A percentile compares a stretch with the other conserved stretches of the same genome.
phyloP scores from a whole-genome alignment of 2,888 invertebrate genomes.

The Calameuta pallipes region DNA sequence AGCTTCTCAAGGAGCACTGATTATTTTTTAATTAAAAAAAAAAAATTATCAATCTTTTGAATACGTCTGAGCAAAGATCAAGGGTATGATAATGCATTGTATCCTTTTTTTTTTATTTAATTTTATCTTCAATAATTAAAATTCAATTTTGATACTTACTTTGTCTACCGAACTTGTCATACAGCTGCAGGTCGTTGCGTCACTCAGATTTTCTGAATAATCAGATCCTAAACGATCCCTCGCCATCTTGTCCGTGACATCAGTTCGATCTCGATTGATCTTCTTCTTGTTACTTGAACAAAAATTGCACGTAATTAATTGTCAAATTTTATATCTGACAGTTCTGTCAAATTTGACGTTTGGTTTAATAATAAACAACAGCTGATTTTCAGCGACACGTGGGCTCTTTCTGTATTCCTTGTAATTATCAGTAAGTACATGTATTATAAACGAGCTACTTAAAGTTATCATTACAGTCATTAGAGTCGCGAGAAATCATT shows the following conservation, averaged over 20 bases:
- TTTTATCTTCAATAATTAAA: not conserved
- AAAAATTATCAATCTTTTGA: not conserved
- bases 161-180: slow-evolving; percentile 56
- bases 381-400: no score
- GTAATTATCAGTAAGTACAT: no score
- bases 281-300: not conserved
- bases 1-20: slow-evolving; percentile 58
- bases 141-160: slow-evolving; percentile 31
- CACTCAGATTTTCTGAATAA: slow-evolving; percentile 59
- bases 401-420: no score
- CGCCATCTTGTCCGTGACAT: slow-evolving; percentile 56
- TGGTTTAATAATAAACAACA: no score
- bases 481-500: no score
- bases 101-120: not conserved
- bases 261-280: not conserved
- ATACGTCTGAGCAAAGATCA: not conserved
- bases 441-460: no score
- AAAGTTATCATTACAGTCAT: no score
- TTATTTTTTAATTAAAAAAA: not conserved
- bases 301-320: not conserved
- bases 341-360: not conserved
- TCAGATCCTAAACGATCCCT: slow-evolving; percentile 57
- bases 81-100: not conserved
- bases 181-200: slow-evolving; percentile 60
- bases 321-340: no score